These are phyloP conservation scores for Drosophila simulans DNA, from an alignment of 1,140 invertebrate species.

Conservation along the genomic window DNA sequence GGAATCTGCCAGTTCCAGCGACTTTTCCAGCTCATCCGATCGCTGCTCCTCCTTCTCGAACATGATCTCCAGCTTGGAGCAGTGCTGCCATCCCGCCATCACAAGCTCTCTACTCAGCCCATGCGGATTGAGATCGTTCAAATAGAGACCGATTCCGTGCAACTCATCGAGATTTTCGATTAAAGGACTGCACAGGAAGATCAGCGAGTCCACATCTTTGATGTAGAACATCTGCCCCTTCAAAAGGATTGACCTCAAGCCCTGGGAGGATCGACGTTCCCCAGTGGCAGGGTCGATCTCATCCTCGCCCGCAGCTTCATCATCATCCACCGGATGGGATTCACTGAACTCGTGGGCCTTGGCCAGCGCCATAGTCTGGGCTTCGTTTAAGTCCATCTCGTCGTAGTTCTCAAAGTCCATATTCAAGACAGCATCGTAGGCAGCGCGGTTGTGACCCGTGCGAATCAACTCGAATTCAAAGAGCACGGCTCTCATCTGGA, in stretches of 20 bases:
- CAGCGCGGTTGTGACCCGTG: slow-evolving; percentile 69
- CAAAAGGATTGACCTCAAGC: slow-evolving; percentile 89
- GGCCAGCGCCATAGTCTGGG: slow-evolving; percentile 53
- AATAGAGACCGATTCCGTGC: slow-evolving; percentile 90
- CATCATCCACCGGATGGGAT: slow-evolving; percentile 26
- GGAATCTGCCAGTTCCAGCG: slow-evolving; percentile 89
- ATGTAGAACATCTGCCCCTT: slow-evolving; percentile 95
- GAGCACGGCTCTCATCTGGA: slow-evolving; percentile 89
- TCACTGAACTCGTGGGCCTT: slow-evolving; percentile 62
- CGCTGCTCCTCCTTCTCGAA: slow-evolving; percentile 92
- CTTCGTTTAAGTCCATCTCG: slow-evolving; percentile 73
- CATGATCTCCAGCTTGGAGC: slow-evolving; percentile 92
- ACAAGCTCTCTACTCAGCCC: slow-evolving; percentile 94
- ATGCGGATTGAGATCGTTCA: slow-evolving; percentile 94
- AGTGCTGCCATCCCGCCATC: slow-evolving; percentile 94
- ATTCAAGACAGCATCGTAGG: slow-evolving; percentile 71
- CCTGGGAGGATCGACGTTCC: slow-evolving; percentile 89
- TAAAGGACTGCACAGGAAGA: slow-evolving; percentile 94
- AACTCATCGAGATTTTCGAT: slow-evolving; percentile 94
- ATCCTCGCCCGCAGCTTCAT: slow-evolving; percentile 37
- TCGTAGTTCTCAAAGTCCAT: slow-evolving; percentile 78
- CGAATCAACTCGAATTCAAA: slow-evolving; percentile 91
- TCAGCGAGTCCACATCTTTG: slow-evolving; percentile 90
- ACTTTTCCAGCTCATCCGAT: slow-evolving; percentile 90
- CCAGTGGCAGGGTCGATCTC: slow-evolving; percentile 69